Evolutionary conservation across 2,113 vertebrate genomes (phyloP).

Genomic region (Mungos mungo): DNA sequence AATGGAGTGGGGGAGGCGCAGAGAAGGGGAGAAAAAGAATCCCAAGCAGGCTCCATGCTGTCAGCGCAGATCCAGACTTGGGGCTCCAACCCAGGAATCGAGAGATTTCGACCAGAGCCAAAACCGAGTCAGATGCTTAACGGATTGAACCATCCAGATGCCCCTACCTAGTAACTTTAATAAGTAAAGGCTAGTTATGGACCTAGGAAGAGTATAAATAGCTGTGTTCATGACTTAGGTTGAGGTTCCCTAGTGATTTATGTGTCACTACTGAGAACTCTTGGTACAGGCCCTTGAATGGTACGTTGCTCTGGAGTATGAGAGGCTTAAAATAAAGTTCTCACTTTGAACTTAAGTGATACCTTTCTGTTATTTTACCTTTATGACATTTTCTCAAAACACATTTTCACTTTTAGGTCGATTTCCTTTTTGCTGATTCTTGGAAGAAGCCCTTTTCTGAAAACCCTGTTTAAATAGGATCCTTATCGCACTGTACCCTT

Average conservation of each 20-base stretch:
- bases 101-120: too few species aligned
- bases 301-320: background rate
- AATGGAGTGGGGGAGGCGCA: too few species aligned
- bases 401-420: background rate
- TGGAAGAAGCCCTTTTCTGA: background rate
- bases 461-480: background rate
- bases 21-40: too few species aligned
- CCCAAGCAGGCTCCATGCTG: too few species aligned
- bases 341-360: slow-evolving; percentile 33
- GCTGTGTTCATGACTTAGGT: background rate
- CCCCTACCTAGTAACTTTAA: background rate
- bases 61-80: too few species aligned
- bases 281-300: background rate
- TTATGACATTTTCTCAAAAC: background rate
- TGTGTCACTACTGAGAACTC: background rate
- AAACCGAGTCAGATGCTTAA: too few species aligned
- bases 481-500: background rate
- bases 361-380: slow-evolving; percentile 7
- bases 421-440: slow-evolving; percentile 17
- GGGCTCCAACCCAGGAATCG: too few species aligned
- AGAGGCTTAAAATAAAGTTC: background rate
- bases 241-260: background rate
- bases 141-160: too few species aligned
- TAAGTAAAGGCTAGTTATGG: background rate
- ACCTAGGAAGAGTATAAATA: background rate